A percentile compares a stretch with the other conserved stretches of the same genome.
Evolutionary conservation across 1,140 invertebrate genomes (phyloP).

Genomic region (Stenopsyche tienmushanensis): DNA sequence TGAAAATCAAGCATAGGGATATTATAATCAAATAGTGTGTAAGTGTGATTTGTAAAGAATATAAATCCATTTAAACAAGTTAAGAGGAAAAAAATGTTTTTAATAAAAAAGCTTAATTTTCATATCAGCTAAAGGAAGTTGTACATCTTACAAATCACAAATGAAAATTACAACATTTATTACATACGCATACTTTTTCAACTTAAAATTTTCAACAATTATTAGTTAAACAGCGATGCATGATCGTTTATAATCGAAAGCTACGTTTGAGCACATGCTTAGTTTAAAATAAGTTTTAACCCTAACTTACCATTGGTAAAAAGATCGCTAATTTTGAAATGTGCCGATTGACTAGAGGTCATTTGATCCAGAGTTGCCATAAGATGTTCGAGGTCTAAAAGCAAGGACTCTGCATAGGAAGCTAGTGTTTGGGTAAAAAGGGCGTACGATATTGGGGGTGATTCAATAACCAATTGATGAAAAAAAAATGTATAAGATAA

Average conservation of each 20-base stretch:
- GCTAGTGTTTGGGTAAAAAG: slow-evolving; percentile 44
- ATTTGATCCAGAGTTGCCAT: slow-evolving; percentile 58
- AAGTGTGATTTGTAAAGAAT: too few relatives aligned
- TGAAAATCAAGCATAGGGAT: too few relatives aligned
- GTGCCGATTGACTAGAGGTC: slow-evolving; percentile 55
- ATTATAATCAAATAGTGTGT: too few relatives aligned
- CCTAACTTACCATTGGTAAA: slow-evolving; percentile 54
- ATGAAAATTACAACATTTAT: too few relatives aligned
- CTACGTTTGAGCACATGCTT: too few relatives aligned
- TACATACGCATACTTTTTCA: slow-evolving; percentile 1
- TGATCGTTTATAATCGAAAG: not conserved
- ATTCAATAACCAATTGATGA: not conserved
- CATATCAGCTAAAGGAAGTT: too few relatives aligned
- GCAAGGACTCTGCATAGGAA: slow-evolving; percentile 63
- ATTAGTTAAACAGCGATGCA: not conserved
- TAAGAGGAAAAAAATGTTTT: too few relatives aligned
- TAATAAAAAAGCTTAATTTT: too few relatives aligned
- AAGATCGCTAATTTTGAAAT: slow-evolving; percentile 56
- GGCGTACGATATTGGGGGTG: not conserved
- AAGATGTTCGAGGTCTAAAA: slow-evolving; percentile 63
- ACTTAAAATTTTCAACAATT: not conserved
- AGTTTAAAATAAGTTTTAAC: too few relatives aligned
- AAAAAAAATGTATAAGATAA: slow-evolving; percentile 30
- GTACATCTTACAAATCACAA: too few relatives aligned
- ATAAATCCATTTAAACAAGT: too few relatives aligned